Percentiles rank a stretch among this genome's conserved stretches.
Conservation (phyloP, 2,113 vertebrate genomes). For the Rhinoderma darwinii region DNA sequence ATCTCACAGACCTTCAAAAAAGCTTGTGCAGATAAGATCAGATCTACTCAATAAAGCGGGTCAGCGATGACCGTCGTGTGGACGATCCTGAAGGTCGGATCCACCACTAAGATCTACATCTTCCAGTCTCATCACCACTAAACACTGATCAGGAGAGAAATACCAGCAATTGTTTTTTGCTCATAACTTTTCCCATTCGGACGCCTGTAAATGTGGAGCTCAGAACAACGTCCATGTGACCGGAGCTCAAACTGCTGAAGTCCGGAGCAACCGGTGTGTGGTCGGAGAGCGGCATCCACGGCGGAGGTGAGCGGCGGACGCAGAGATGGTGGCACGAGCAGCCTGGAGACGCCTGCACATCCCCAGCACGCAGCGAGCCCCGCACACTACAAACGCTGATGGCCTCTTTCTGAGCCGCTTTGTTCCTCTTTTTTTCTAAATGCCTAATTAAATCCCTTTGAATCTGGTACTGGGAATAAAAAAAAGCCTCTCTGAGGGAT, state of each 20-base stretch:
- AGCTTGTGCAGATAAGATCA: no score
- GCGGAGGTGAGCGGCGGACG: not conserved
- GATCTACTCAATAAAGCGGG: no score
- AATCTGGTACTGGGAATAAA: slow-evolving; percentile 50
- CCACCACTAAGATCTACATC: not conserved
- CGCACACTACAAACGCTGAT: slow-evolving; percentile 49
- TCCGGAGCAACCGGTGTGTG: not conserved
- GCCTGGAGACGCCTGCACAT: not conserved
- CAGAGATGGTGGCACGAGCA: not conserved
- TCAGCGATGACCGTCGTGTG: no score
- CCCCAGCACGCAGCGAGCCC: slow-evolving; percentile 24
- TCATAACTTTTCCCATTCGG: not conserved
- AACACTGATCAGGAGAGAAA: not conserved
- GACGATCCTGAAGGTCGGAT: no score
- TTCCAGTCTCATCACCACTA: not conserved
- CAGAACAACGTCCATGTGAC: not conserved
- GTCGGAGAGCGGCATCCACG: not conserved
- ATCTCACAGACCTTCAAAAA: no score
- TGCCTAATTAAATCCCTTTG: slow-evolving; percentile 59
- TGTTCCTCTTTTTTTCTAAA: slow-evolving; percentile 52
- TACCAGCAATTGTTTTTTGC: not conserved
- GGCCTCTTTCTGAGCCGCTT: slow-evolving; percentile 54
- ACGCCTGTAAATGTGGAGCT: not conserved
- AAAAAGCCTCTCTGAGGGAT: slow-evolving; percentile 53
- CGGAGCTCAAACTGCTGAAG: not conserved